A percentile compares a stretch with the other conserved stretches of the same genome.
Evolutionary conservation across 1,140 invertebrate genomes (phyloP).

Genomic region (Globodera rostochiensis): DNA sequence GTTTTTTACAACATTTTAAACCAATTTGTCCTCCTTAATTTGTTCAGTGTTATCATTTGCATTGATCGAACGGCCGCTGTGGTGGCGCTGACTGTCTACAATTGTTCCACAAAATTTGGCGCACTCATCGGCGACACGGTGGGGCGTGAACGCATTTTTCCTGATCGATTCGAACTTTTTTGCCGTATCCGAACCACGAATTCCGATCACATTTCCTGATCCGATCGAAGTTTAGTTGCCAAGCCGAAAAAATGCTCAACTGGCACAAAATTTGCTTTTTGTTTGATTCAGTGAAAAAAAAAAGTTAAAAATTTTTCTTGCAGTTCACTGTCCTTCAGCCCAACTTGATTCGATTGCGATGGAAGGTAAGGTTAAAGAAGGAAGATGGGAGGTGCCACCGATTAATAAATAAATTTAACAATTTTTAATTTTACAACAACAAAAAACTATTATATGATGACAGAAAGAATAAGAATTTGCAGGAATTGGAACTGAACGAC

Average conservation of each 20-base stretch:
- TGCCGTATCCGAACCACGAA: too few species aligned
- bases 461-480: too few species aligned
- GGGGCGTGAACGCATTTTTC: background rate
- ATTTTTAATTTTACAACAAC: background rate
- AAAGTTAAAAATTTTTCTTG: background rate
- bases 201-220: too few species aligned
- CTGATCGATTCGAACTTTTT: too few species aligned
- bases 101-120: conserved; percentile 34
- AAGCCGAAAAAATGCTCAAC: too few species aligned
- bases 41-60: conserved; percentile 30
- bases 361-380: background rate
- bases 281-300: too few species aligned
- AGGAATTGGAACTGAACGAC: too few species aligned
- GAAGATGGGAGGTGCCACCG: too few species aligned
- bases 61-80: conserved; percentile 9
- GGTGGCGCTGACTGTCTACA: conserved; percentile 39
- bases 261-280: too few species aligned
- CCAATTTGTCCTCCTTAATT: background rate
- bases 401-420: background rate
- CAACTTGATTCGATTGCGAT: background rate
- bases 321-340: background rate
- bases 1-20: conserved; percentile 1
- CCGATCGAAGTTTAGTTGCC: too few species aligned
- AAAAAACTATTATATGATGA: too few species aligned
- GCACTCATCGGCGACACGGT: conserved; percentile 29